Evolutionary conservation across 2,888 invertebrate genomes (phyloP).

Genomic region (Steinernema carpocapsae): DNA sequence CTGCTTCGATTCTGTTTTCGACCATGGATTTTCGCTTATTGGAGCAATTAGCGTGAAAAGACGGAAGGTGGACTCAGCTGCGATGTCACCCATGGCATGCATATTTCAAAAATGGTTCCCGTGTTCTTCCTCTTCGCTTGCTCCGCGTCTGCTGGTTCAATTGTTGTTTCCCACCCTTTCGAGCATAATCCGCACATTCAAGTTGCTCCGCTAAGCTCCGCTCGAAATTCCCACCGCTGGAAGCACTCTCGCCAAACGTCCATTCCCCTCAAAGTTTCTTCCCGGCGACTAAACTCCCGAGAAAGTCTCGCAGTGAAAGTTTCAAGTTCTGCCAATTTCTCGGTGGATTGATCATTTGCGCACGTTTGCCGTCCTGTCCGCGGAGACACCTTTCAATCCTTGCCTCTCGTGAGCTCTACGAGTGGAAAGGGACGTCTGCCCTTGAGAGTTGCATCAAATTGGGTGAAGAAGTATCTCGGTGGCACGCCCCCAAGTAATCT

Average conservation of each 20-base stretch:
- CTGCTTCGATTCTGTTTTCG: too few species aligned
- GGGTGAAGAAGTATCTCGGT: slow-evolving; percentile 33
- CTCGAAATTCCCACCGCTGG: too few species aligned
- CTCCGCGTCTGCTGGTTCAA: neutral
- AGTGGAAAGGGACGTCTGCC: slow-evolving; percentile 5
- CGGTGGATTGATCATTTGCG: neutral
- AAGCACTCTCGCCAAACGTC: too few species aligned
- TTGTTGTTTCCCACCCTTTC: too few species aligned
- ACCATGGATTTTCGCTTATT: too few species aligned
- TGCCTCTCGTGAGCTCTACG: slow-evolving; percentile 13
- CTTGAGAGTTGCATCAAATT: slow-evolving; percentile 34
- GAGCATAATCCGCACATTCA: neutral
- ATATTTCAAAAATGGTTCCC: neutral
- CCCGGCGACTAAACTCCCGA: too few species aligned
- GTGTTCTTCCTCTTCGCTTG: neutral
- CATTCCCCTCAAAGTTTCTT: too few species aligned
- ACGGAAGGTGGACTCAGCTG: neutral
- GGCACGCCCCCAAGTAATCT: slow-evolving; percentile 28
- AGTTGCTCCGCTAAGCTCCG: neutral
- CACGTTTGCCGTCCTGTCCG: slow-evolving; percentile 15
- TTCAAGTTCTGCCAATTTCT: slow-evolving; percentile 2
- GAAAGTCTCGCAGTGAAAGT: neutral
- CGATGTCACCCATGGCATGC: neutral
- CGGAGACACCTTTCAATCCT: slow-evolving; percentile 31
- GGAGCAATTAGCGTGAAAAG: too few species aligned